Conservation (phyloP, 2,113 vertebrate species). For the Crotophaga sulcirostris region DNA sequence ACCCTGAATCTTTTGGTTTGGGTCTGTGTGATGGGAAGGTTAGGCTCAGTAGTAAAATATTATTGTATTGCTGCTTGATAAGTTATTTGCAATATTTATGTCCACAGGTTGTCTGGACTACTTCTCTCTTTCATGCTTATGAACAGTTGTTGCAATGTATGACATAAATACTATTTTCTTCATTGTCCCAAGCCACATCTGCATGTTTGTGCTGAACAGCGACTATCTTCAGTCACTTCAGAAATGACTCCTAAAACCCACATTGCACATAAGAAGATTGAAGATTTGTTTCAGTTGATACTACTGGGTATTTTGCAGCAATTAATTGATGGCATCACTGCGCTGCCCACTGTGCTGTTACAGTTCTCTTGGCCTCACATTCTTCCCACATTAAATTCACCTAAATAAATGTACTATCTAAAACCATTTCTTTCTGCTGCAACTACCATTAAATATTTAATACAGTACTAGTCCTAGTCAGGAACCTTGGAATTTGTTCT, state of each 20-base stretch:
- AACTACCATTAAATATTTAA: not conserved
- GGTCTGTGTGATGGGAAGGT: not conserved
- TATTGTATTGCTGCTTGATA: not conserved
- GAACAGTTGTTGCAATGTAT: not conserved
- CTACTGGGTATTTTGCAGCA: not conserved
- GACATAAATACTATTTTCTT: not conserved
- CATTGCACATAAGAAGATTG: not conserved
- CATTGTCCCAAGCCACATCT: not conserved
- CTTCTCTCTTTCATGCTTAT: not conserved
- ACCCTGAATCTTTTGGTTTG: not conserved
- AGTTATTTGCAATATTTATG: not conserved
- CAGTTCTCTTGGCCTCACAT: not conserved
- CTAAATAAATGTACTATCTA: not conserved
- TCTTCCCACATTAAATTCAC: not conserved
- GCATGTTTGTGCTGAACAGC: not conserved
- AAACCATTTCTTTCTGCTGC: not conserved
- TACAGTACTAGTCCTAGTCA: not conserved
- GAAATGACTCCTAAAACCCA: not conserved
- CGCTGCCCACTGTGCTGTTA: not conserved
- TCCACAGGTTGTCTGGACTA: not conserved
- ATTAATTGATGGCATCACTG: not conserved
- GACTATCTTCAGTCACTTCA: not conserved
- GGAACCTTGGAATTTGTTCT: not conserved
- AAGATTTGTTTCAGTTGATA: not conserved
- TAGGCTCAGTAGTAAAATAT: not conserved